These are phyloP conservation scores for Dendrophyllia cribrosa DNA, from an alignment of 64 coral and sea anemone genomes.

Conservation along the genomic window DNA sequence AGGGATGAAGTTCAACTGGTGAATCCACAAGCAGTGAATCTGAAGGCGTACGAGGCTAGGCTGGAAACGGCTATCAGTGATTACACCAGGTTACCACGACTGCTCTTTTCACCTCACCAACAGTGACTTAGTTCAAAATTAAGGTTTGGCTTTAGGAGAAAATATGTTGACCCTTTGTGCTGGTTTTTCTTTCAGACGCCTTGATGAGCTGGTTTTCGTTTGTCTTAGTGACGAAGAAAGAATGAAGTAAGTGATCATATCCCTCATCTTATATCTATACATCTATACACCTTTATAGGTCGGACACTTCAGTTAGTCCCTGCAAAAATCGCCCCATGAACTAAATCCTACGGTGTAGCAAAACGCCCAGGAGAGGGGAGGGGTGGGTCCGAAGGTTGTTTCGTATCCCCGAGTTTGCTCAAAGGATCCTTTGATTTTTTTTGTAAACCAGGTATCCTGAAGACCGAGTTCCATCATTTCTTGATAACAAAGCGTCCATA, in stretches of 20 bases:
- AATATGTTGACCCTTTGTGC: neutral
- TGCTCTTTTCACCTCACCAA: neutral
- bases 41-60: constrained; percentile 85
- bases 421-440: no score
- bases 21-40: constrained; percentile 87
- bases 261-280: no score
- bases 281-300: no score
- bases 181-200: constrained; percentile 42
- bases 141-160: neutral
- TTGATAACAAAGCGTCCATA: constrained; percentile 75
- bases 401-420: no score
- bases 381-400: no score
- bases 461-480: constrained; percentile 77
- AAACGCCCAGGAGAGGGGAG: no score
- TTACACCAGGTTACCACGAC: constrained; percentile 61
- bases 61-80: constrained; percentile 71
- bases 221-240: constrained; percentile 80
- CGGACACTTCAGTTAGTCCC: no score
- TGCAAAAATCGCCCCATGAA: no score
- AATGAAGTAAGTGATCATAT: constrained; percentile 69
- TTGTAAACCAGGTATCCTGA: constrained; percentile 70
- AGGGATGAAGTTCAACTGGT: constrained; percentile 86
- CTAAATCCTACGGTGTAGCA: no score
- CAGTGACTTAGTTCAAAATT: neutral
- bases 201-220: constrained; percentile 81